Evolutionary conservation across 2,888 invertebrate genomes (phyloP).

Genomic region (Sphaerophoria rueppellii): DNA sequence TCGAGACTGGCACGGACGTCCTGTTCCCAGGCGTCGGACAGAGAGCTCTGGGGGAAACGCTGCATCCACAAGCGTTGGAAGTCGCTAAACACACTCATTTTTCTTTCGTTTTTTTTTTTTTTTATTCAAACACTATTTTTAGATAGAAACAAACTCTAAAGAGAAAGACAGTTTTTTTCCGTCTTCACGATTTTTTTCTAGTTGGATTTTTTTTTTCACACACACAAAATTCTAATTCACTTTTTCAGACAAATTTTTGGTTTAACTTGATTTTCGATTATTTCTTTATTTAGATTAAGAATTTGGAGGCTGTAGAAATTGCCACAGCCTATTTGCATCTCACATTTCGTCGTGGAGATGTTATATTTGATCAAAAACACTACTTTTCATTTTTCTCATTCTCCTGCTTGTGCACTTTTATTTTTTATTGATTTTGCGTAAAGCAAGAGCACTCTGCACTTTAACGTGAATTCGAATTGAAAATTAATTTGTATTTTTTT

Average conservation of each 20-base stretch:
- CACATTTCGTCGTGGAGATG: conserved; percentile 70
- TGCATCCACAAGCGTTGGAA: conserved; percentile 96
- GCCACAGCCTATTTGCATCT: conserved; percentile 71
- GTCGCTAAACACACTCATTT: conserved; percentile 94
- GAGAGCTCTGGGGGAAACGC: conserved; percentile 94
- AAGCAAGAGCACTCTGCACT: conserved; percentile 13
- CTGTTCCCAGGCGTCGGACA: conserved; percentile 96
- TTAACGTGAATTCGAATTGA: conserved; percentile 22
- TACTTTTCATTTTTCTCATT: conserved; percentile 22
- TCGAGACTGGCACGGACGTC: conserved; percentile 94
- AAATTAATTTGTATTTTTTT: conserved; percentile 38
- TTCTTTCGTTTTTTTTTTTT: no score
- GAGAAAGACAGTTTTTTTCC: conserved; percentile 25
- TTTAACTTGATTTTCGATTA: conserved; percentile 29
- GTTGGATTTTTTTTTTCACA: conserved; percentile 31
- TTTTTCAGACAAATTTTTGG: conserved; percentile 24
- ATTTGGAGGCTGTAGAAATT: conserved; percentile 59
- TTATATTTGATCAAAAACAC: conserved; percentile 61
- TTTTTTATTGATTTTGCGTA: conserved; percentile 68
- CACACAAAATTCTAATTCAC: conserved; percentile 1
- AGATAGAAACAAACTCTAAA: conserved; percentile 49
- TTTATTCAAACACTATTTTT: conserved; percentile 57
- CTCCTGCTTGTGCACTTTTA: conserved; percentile 55
- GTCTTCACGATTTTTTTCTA: conserved; percentile 30
- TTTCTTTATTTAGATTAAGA: not conserved